Base-by-base conservation (phyloP, 2,113 vertebrate genomes). In the Callorhinus ursinus region DNA sequence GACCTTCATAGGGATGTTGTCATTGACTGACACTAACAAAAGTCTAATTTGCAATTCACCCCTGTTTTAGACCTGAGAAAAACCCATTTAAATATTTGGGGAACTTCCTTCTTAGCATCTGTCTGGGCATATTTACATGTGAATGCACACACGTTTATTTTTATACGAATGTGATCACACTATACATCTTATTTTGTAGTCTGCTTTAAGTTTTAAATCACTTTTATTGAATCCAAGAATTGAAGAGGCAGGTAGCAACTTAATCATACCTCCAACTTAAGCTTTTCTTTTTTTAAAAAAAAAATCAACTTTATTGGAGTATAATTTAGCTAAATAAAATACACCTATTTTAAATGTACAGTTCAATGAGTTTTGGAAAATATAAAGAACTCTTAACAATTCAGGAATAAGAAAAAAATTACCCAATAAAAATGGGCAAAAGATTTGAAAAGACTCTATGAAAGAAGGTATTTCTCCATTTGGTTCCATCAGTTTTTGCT, bases 281-380 rank as follows among this genome's bases (percentile, higher is more conserved):
- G 49, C 7, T 94, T 94, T 85, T 49, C 55, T 88, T 82, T 93
- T 88, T 51, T 7, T 36, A 36, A 36, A 3, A 65, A 61, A 10
- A 69, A 65, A 63, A 33, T 57, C 46, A 91, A 71, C 21, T 79
- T 77, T 90, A 90, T 80, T 79, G 19, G 86, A 63, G 4, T 63
- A 86, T 90, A 93, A 55, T 74, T 94, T 83, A 96, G 5, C 76
- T 53, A 79, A 71, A 83, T 93, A 92, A 57, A 91, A 72, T 69
- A 74, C 5, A 77, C 4, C n/a, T 9, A 76, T 51, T 77, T 90
- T 28, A 90, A 88, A n/a, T 83, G 8, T 51, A 57, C 9, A 49
- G 24, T 76, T 96, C 8, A 83, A 33, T 82, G 63, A 72, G 24
- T 90, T 90, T 86, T 71, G 55, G 31, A 76, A 72, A 63, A 85